Conservation (phyloP, 2,888 invertebrate genomes). For the Alcis repandata region DNA sequence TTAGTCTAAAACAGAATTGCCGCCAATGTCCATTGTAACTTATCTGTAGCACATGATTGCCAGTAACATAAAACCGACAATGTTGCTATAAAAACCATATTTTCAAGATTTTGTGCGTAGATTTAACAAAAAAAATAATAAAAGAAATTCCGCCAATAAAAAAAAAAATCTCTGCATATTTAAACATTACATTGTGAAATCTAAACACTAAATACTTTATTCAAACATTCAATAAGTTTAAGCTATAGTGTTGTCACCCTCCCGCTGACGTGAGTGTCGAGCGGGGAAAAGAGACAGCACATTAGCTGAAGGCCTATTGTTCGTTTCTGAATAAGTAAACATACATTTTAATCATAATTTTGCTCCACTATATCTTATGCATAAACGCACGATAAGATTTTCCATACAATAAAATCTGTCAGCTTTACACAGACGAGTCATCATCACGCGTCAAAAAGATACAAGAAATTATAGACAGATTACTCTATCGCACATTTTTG, state of each 20-base stretch:
- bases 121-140: neutral
- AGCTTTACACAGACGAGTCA: no score
- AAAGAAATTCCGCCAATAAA: constrained; percentile 36
- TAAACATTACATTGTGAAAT: constrained; percentile 50
- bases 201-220: constrained; percentile 49
- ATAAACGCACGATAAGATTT: no score
- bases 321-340: constrained; percentile 36
- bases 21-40: constrained; percentile 11
- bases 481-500: no score
- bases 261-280: neutral
- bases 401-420: no score
- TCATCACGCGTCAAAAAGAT: no score
- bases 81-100: constrained; percentile 18
- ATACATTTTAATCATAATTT: constrained; percentile 71
- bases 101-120: constrained; percentile 3
- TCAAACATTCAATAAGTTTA: neutral
- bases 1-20: neutral
- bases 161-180: constrained; percentile 53
- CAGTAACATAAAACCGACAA: constrained; percentile 25
- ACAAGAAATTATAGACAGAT: no score
- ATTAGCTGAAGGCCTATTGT: constrained; percentile 36
- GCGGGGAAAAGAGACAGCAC: neutral
- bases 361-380: no score
- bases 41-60: constrained; percentile 15
- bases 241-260: neutral